Percentiles rank a stretch among this genome's conserved stretches.
These are phyloP conservation scores for Leptinotarsa tumamoca DNA, from an alignment of 2,888 invertebrate species.

Conservation along the genomic window DNA sequence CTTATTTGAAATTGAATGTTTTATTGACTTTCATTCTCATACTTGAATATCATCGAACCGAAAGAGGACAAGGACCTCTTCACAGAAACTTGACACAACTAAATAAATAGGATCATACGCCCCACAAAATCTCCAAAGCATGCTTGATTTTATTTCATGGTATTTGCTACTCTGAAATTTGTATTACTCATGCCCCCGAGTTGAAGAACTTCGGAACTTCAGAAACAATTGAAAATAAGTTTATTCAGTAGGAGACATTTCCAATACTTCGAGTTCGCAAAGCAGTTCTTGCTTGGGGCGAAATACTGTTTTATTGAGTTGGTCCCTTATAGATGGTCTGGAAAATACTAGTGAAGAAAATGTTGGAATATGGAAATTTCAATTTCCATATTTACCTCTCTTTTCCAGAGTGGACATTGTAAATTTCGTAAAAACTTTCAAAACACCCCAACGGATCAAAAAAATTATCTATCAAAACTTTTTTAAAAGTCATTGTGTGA, in stretches of 20 bases:
- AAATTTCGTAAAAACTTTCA: background rate
- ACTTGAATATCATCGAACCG: background rate
- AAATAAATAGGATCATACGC: constrained; percentile 2
- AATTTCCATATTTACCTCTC: background rate
- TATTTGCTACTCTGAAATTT: constrained; percentile 11
- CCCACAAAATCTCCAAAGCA: constrained; percentile 17
- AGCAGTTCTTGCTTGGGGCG: background rate
- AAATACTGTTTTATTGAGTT: constrained; percentile 6
- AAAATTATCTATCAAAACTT: no score
- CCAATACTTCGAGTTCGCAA: constrained; percentile 4
- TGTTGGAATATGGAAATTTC: background rate
- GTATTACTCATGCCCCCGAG: constrained; percentile 8
- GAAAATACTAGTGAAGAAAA: background rate
- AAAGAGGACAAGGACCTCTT: background rate
- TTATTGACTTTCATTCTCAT: background rate
- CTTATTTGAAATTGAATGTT: background rate
- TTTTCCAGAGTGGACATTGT: background rate
- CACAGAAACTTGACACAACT: constrained; percentile 1
- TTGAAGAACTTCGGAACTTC: background rate
- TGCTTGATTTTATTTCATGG: constrained; percentile 11
- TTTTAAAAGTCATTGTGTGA: background rate
- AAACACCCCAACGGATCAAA: background rate
- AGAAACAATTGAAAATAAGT: constrained; percentile 16
- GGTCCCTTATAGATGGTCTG: constrained; percentile 4
- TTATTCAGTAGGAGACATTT: constrained; percentile 9